These are phyloP conservation scores for Lucilia cuprina DNA, from an alignment of 1,140 invertebrate genomes.

Conservation along the genomic window DNA sequence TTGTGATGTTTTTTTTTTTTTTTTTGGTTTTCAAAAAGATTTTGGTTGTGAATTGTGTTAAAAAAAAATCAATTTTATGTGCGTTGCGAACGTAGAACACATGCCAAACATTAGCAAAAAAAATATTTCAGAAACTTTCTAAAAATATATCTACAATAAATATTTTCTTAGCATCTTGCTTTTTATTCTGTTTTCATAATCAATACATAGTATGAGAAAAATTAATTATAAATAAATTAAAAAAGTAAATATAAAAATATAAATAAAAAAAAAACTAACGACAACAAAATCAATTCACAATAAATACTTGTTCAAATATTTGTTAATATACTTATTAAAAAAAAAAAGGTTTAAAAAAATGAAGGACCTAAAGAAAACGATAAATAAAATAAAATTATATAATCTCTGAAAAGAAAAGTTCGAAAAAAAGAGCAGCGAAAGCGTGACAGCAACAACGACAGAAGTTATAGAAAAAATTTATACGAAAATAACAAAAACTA, in stretches of 20 bases:
- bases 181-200: not conserved
- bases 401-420: not conserved
- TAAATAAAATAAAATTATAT: not conserved
- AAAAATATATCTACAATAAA: not conserved
- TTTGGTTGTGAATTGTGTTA: not conserved
- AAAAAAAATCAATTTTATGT: slow-evolving; percentile 5
- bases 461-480: not conserved
- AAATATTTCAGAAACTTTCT: not conserved
- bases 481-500: not conserved
- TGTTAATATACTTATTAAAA: no score
- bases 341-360: not conserved
- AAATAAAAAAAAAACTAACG: no score
- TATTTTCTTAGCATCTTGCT: not conserved
- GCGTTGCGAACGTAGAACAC: not conserved
- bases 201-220: not conserved
- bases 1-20: not conserved
- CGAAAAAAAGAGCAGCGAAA: not conserved
- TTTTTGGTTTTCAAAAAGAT: not conserved
- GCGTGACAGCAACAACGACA: not conserved
- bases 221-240: not conserved
- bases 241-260: not conserved
- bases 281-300: not conserved
- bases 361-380: not conserved
- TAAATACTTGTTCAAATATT: not conserved
- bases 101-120: not conserved